Base-by-base conservation (phyloP, 1,140 invertebrate genomes). In the Bicyclus anynana region DNA sequence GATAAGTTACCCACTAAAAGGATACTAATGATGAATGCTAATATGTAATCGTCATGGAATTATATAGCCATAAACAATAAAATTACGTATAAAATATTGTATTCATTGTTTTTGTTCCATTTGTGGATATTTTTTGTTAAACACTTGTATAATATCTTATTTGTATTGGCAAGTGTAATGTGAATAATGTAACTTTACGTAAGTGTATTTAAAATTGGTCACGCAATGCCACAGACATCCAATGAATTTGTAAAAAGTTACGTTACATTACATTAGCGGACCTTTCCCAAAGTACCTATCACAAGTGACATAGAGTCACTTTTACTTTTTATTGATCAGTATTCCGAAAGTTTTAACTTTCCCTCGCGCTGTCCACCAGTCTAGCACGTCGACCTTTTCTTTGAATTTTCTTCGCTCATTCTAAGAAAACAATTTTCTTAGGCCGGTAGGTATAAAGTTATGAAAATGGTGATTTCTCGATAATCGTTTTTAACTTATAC, bases 271-370 rank as follows among this genome's bases (percentile, higher is more conserved):
- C 73, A 73, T 70, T 62, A 60, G 52, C 48, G 58, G 61, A 52
- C 62, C 35, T 62, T 67, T 70, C 60, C 54, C 67, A 69, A 74
- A 73, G 59, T 55, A 61, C 52, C 60, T 56, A 65, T 5, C 44
- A 9, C 26, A 27, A 7, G 7, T 12, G 10, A 62, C 62, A 67
- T 74, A 67, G 49, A 58, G 47, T 37, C 63, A 80, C 82, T 85
- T 78, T 85, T 82, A 84, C 82, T 85, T 84, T 81, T 79, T 77
- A 72, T 76, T 72, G 66, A 85, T 85, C 72, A 82, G 70, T 77
- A 85, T 84, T 80, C 77, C 76, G 80, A 86, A 80, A 82, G 71
- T 77, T 69, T 60, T 53, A 67, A 77, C 83, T 84, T 86, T 84
- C 82, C 77, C 71, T 65, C 55, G 50, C 37, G 49, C 17, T 53